phyloP scores from a whole-genome alignment of 1,140 invertebrate genomes.

The Aplysia californica region DNA sequence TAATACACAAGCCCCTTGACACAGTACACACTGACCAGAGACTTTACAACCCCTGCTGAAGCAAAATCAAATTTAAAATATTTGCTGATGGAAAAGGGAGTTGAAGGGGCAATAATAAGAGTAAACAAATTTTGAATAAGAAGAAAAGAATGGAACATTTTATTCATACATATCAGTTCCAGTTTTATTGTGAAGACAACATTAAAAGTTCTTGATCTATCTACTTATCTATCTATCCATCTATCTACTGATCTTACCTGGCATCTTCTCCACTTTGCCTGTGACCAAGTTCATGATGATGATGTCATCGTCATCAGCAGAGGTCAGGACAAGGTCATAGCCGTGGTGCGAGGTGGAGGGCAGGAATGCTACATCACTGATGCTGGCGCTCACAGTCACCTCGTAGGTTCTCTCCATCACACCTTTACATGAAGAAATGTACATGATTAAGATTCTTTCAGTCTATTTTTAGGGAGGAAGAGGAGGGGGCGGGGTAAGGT shows the following conservation, averaged over 20 bases:
- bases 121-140: background rate
- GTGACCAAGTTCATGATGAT: conserved; percentile 80
- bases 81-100: background rate
- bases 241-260: conserved; percentile 45
- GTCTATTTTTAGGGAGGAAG: too few relatives aligned
- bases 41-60: too few relatives aligned
- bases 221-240: background rate
- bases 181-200: background rate
- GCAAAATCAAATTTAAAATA: background rate
- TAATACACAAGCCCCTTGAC: background rate
- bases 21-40: background rate
- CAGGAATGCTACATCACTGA: conserved; percentile 83
- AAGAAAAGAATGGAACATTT: background rate
- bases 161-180: background rate
- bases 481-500: too few relatives aligned
- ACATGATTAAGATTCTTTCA: too few relatives aligned
- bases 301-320: conserved; percentile 80
- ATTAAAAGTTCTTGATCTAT: background rate
- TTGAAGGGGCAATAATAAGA: background rate
- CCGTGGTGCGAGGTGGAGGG: conserved; percentile 80
- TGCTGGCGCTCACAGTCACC: conserved; percentile 81
- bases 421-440: conserved; percentile 41
- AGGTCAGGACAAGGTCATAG: conserved; percentile 82
- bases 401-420: conserved; percentile 78
- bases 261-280: conserved; percentile 85